Conservation (phyloP, 2,113 vertebrate species). For the Bombycilla garrulus region DNA sequence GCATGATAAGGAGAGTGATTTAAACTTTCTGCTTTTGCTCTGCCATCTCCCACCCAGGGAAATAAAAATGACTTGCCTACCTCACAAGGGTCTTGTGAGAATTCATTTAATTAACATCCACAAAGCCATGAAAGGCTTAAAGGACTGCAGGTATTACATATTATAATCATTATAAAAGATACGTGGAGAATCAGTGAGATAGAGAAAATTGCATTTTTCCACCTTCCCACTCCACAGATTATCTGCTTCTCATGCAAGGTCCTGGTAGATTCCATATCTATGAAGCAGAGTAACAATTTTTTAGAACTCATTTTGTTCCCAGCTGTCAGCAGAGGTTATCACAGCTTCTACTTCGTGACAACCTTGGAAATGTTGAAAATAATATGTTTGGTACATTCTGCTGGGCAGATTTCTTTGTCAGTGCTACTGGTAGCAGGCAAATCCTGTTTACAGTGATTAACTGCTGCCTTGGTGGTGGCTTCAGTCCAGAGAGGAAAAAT, state of each 20-base stretch:
- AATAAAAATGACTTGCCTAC: conserved; percentile 10
- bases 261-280: not conserved
- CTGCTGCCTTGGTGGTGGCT: not conserved
- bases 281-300: not conserved
- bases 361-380: not conserved
- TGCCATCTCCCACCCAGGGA: not conserved
- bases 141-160: not conserved
- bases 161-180: not conserved
- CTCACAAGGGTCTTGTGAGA: conserved; percentile 13
- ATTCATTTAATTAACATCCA: conserved; percentile 47
- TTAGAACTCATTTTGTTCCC: not conserved
- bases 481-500: not conserved
- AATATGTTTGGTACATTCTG: not conserved
- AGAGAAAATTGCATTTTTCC: conserved; percentile 37
- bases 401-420: not conserved
- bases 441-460: not conserved
- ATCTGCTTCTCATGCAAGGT: not conserved
- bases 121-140: not conserved
- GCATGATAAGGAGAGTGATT: conserved; percentile 3
- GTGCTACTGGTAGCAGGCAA: not conserved
- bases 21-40: conserved; percentile 30
- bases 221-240: not conserved
- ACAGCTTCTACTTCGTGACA: not conserved
- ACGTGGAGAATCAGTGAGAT: not conserved
- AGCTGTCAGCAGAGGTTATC: not conserved